Percentiles rank a stretch among this genome's conserved stretches.
Evolutionary conservation across 2,797 vertebrate genomes (phyloP).

Genomic region (Coregonus suidteri): DNA sequence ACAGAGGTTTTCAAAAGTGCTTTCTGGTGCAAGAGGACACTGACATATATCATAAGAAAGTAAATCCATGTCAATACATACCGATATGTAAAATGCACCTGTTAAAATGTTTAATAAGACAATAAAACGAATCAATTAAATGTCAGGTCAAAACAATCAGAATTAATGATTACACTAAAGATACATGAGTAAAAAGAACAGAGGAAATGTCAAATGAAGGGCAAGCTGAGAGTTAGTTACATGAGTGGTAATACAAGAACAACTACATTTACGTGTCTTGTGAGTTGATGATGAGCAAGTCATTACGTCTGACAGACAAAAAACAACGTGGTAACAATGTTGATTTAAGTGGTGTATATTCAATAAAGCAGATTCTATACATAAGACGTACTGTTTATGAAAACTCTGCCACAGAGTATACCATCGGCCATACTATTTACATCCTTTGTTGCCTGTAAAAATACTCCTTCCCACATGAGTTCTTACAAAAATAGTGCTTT

Average conservation of each 20-base stretch:
- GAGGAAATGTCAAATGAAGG: constrained; percentile 19
- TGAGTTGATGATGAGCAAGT: constrained; percentile 21
- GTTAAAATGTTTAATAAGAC: constrained; percentile 18
- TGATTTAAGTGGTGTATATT: constrained; percentile 42
- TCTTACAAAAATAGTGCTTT: constrained; percentile 82
- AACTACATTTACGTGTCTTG: constrained; percentile 38
- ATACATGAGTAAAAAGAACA: constrained; percentile 36
- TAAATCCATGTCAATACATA: constrained; percentile 60
- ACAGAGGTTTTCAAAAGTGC: constrained; percentile 68
- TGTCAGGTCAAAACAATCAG: constrained; percentile 43
- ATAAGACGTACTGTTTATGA: constrained; percentile 22
- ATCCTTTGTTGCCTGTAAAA: constrained; percentile 67
- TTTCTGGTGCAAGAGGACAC: constrained; percentile 70
- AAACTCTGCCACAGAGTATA: constrained; percentile 59
- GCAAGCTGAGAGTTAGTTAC: constrained; percentile 41
- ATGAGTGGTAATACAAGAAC: constrained; percentile 47
- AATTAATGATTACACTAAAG: constrained; percentile 46
- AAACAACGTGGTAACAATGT: constrained; percentile 60
- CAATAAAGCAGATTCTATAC: constrained; percentile 30
- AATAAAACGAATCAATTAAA: constrained; percentile 26
- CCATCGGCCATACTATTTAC: constrained; percentile 72
- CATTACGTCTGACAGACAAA: constrained; percentile 57
- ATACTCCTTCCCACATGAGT: constrained; percentile 44
- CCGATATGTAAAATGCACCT: constrained; percentile 50
- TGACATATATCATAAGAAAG: constrained; percentile 54